These are phyloP conservation scores for Callospermophilus lateralis DNA, from an alignment of 2,113 vertebrate genomes.

Conservation along the genomic window DNA sequence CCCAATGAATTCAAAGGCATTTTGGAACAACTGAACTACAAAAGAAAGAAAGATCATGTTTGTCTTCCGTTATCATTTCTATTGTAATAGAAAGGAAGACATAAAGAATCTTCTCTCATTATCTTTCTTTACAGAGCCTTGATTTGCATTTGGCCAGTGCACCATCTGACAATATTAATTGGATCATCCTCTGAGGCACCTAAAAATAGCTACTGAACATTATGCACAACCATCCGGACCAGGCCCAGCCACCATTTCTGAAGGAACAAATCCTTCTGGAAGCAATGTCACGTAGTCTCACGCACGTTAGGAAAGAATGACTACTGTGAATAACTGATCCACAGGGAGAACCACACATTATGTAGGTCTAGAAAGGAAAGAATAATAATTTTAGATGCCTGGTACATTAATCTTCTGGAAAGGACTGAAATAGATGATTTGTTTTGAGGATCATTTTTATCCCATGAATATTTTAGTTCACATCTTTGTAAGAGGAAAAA, in stretches of 20 bases:
- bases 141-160: slow-evolving; percentile 10
- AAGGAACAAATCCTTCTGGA: slow-evolving; percentile 45
- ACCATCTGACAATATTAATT: slow-evolving; percentile 34
- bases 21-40: background rate
- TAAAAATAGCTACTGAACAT: slow-evolving; percentile 67
- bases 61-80: slow-evolving; percentile 32
- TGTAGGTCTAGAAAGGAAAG: background rate
- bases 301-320: background rate
- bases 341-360: background rate
- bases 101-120: slow-evolving; percentile 31
- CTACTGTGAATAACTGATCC: background rate
- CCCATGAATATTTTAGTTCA: background rate
- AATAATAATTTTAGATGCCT: background rate
- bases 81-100: slow-evolving; percentile 37
- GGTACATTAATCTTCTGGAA: slow-evolving; percentile 54
- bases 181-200: background rate
- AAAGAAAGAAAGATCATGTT: background rate
- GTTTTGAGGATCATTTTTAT: slow-evolving; percentile 52
- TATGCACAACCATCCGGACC: slow-evolving; percentile 23
- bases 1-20: background rate
- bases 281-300: background rate
- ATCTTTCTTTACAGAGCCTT: slow-evolving; percentile 53
- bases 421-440: background rate
- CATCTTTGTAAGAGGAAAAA: slow-evolving; percentile 14
- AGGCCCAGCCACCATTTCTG: slow-evolving; percentile 15